Base-by-base conservation (phyloP, 2,113 vertebrate genomes). In the Cephalopterus ornatus region DNA sequence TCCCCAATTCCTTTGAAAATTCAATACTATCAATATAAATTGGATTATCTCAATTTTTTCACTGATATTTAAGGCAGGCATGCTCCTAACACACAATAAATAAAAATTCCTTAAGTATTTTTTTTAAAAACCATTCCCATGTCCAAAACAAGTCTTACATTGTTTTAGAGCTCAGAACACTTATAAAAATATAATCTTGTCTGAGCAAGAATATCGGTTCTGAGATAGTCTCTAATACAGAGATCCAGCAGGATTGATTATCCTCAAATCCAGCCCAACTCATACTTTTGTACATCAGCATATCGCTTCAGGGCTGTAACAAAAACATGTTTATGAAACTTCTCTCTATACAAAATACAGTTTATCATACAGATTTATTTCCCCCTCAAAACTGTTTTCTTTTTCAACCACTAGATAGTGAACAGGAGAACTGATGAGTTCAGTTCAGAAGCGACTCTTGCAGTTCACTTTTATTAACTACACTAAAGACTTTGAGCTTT, bases 331-430 rank as follows among this genome's bases (percentile, higher is more conserved):
- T 75, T 75, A 32, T 26, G 8, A 67, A 91, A 49, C 7, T 55
- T 65, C 16, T 37, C 6, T 24, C 3, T 52, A 47, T 33, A 52
- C 76, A 68, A 73, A 46, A 4, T 33, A 46, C 0, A 0, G 77
- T 47, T 71, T 61, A 41, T 50, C 15, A 32, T 16, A 28, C 6
- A 35, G 39, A 49, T 50, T 41, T 49, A 49, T 26, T 17, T 11
- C 3, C 6, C n/a, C 6, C 12, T 58, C 41, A 44, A 72, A 72
- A 85, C 33, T 52, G 7, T 39, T 79, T 6, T 52, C 3, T n/a
- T 73, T 35, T 61, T 65, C 44, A 78, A 53, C 28, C 62, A 41
- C 4, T n/a, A 74, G 41, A 61, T 0, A 75, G 18, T 9, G 21
- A 68, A 50, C 33, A 39, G 41, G 8, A 85, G 30, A 85, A 79